phyloP scores from a whole-genome alignment of 2,888 invertebrate genomes.

The Seira musarum region DNA sequence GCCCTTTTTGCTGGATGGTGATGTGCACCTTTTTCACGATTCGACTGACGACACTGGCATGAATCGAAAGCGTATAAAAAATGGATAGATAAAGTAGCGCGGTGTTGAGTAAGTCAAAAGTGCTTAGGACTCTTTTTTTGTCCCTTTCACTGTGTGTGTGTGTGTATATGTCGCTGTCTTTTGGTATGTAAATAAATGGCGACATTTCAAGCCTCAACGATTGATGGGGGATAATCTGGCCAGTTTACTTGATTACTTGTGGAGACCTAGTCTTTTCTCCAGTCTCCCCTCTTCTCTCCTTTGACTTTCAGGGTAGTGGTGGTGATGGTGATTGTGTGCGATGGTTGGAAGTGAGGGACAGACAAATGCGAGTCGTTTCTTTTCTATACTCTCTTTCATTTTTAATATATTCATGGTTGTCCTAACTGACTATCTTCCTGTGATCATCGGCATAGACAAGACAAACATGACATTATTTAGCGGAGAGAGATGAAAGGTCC shows the following conservation, averaged over 20 bases:
- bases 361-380: constrained; percentile 2
- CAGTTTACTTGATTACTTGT: constrained; percentile 59
- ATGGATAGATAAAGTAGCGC: background rate
- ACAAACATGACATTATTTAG: background rate
- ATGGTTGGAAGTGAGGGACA: background rate
- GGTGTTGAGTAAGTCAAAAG: background rate
- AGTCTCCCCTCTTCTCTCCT: background rate
- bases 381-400: background rate
- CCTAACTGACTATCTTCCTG: background rate
- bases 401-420: constrained; percentile 1
- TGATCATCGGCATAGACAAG: background rate
- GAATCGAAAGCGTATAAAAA: constrained; percentile 13
- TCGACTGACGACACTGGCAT: constrained; percentile 30
- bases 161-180: constrained; percentile 19
- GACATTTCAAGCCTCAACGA: constrained; percentile 61
- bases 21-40: constrained; percentile 50
- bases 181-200: constrained; percentile 61
- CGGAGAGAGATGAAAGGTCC: constrained; percentile 1
- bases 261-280: constrained; percentile 23
- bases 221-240: constrained; percentile 60
- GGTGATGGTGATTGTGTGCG: too few species aligned
- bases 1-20: constrained; percentile 43
- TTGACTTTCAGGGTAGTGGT: background rate
- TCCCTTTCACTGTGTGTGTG: too few species aligned
- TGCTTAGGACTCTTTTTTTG: constrained; percentile 30